Percentiles rank a stretch among this genome's conserved stretches.
These are phyloP conservation scores for Silurus lanzhouensis DNA, from an alignment of 2,797 vertebrate genomes.

Conservation along the genomic window DNA sequence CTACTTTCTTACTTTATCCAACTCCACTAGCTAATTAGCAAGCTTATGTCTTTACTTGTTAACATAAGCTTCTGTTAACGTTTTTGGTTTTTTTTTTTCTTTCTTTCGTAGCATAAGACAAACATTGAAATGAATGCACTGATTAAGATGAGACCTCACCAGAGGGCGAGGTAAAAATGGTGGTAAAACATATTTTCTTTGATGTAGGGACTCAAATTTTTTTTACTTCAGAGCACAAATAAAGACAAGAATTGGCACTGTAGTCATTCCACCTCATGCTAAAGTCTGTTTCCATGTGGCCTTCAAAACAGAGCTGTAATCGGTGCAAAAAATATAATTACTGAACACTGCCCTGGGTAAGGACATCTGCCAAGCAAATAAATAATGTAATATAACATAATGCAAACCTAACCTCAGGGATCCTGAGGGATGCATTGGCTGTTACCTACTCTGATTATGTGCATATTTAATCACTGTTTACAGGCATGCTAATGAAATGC, in stretches of 20 bases:
- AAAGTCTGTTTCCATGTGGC: conserved; percentile 17
- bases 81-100: background rate
- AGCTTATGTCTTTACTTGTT: conserved; percentile 13
- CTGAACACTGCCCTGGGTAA: conserved; percentile 53
- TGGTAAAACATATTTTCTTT: conserved; percentile 19
- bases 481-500: conserved; percentile 52
- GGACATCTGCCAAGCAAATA: conserved; percentile 58
- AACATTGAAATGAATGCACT: background rate
- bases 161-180: background rate
- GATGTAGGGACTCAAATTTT: conserved; percentile 22
- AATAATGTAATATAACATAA: conserved; percentile 54
- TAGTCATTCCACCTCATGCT: conserved; percentile 8
- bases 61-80: conserved; percentile 16
- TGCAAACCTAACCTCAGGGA: conserved; percentile 53
- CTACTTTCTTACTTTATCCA: background rate
- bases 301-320: conserved; percentile 44
- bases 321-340: conserved; percentile 50
- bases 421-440: conserved; percentile 45
- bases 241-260: conserved; percentile 22
- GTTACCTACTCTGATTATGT: conserved; percentile 57
- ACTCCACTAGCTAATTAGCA: conserved; percentile 5
- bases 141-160: conserved; percentile 22
- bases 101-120: background rate
- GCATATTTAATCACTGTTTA: conserved; percentile 57
- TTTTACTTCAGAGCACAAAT: conserved; percentile 31